Evolutionary conservation across 1,140 invertebrate genomes (phyloP).

Genomic region (Diorhabda carinulata): DNA sequence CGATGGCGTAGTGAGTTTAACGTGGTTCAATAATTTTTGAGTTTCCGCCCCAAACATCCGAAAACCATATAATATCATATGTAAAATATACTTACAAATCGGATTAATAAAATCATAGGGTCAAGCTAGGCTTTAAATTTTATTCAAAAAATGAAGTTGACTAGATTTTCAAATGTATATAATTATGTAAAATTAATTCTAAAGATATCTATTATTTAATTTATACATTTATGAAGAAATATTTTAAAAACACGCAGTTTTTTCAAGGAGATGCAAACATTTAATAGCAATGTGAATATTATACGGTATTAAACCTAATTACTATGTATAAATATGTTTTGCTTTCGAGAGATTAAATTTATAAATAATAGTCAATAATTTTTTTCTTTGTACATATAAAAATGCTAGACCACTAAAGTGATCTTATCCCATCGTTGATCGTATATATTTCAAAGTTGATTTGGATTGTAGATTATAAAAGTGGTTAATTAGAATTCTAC

Average conservation of each 20-base stretch:
- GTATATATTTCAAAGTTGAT: not conserved
- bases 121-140: not conserved
- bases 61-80: too few species aligned
- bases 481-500: not conserved
- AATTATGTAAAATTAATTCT: not conserved
- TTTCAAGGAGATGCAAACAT: too few species aligned
- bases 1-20: too few species aligned
- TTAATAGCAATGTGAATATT: too few species aligned
- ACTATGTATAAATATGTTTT: not conserved
- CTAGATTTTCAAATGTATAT: not conserved
- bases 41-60: too few species aligned
- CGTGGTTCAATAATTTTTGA: too few species aligned
- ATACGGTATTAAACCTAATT: too few species aligned
- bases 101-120: not conserved
- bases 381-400: not conserved
- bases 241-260: not conserved
- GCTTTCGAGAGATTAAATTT: not conserved
- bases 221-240: not conserved
- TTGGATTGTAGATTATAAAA: not conserved
- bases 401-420: not conserved
- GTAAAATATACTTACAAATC: too few species aligned
- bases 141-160: not conserved
- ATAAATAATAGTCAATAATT: not conserved
- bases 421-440: not conserved
- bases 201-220: not conserved